These are phyloP conservation scores for Callosobruchus maculatus DNA, from an alignment of 2,888 invertebrate species.

Conservation along the genomic window DNA sequence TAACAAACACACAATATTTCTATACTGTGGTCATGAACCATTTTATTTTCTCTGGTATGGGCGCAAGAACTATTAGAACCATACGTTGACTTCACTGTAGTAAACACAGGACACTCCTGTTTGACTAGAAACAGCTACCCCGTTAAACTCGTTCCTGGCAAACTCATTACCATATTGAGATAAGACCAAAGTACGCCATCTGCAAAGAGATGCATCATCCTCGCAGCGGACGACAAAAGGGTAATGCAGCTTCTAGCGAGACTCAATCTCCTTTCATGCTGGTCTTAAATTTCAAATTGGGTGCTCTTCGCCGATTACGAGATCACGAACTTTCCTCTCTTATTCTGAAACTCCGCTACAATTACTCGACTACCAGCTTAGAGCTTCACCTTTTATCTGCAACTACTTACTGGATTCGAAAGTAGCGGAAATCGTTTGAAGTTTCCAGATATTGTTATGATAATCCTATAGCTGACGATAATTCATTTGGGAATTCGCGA, in stretches of 20 bases:
- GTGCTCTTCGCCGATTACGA: constrained; percentile 14
- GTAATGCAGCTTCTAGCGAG: not conserved
- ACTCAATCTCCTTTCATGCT: constrained; percentile 11
- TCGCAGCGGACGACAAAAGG: not conserved
- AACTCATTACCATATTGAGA: not conserved
- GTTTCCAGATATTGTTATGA: not conserved
- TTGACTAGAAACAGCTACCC: not conserved
- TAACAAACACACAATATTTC: too few relatives aligned
- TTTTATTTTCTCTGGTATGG: too few relatives aligned
- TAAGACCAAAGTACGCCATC: not conserved
- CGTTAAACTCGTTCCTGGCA: not conserved
- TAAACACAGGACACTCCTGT: not conserved
- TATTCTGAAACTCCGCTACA: constrained; percentile 18
- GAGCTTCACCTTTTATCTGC: not conserved
- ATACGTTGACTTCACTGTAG: too few relatives aligned
- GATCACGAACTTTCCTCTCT: constrained; percentile 16
- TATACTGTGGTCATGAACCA: too few relatives aligned
- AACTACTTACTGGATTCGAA: not conserved
- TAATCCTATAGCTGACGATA: not conserved
- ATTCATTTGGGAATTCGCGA: not conserved
- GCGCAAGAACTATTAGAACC: too few relatives aligned
- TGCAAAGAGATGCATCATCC: not conserved
- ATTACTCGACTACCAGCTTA: constrained; percentile 17
- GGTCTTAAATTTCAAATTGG: constrained; percentile 18
- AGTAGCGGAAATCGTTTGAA: not conserved